These are phyloP conservation scores for Liodrosophila aerea DNA, from an alignment of 2,888 invertebrate genomes.

Conservation along the genomic window DNA sequence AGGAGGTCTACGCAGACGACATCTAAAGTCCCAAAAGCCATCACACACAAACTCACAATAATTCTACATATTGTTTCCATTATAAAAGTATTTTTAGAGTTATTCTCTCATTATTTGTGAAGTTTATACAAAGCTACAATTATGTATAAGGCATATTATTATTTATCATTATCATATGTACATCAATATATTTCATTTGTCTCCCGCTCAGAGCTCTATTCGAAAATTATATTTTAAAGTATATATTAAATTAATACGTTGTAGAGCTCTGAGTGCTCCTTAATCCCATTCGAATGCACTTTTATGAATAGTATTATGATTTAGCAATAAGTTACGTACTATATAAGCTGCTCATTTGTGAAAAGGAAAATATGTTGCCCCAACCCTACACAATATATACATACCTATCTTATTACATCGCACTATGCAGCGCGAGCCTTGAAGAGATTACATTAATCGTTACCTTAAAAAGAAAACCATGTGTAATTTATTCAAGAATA, in stretches of 20 bases:
- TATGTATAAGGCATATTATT: too few species aligned
- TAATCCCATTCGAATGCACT: conserved; percentile 14
- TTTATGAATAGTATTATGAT: conserved; percentile 44
- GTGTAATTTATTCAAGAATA: background rate
- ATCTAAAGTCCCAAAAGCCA: conserved; percentile 7
- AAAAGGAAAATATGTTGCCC: conserved; percentile 6
- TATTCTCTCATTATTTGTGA: conserved; percentile 2
- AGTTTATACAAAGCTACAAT: too few species aligned
- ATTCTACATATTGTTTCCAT: background rate
- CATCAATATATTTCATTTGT: background rate
- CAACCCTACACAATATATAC: conserved; percentile 16
- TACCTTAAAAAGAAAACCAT: conserved; percentile 35
- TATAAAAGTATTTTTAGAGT: background rate
- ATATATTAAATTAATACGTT: too few species aligned
- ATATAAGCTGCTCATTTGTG: conserved; percentile 37
- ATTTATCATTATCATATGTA: too few species aligned
- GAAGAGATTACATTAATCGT: conserved; percentile 72
- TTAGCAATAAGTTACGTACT: conserved; percentile 45
- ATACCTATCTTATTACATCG: conserved; percentile 26
- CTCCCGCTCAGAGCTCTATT: too few species aligned
- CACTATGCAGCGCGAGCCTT: conserved; percentile 26
- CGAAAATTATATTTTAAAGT: too few species aligned
- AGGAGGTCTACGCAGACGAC: conserved; percentile 72
- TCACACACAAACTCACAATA: background rate
- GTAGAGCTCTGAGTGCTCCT: conserved; percentile 11